Base-by-base conservation (phyloP, 2,888 invertebrate genomes). In the Phaedon cochleariae region DNA sequence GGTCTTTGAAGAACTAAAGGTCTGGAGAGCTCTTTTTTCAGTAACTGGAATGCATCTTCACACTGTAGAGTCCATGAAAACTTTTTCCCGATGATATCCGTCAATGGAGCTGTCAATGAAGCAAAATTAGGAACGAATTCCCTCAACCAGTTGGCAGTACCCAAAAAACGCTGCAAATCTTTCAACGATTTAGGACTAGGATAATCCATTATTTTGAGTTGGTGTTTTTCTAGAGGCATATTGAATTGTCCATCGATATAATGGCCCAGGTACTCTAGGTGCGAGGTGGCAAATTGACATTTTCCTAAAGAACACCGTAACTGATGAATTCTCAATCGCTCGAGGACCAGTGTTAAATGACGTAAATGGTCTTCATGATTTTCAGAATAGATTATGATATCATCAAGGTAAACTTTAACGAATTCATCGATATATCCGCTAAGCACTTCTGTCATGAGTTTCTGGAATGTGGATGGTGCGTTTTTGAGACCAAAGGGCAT, bases 1-100 rank as follows among this genome's bases (percentile, higher is more conserved):
- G 74, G 75, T 0, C 74, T 64, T 49, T 69, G 57, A 0, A 77
- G 63, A 7, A 49, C 6, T 21, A 73, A 20, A 2, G 69, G 74
- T 48, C 65, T 51, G 0, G 20, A 17, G 5, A 74, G 31, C n/a
- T 29, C 61, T 10, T 20, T 21, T 41, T 74, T 71, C 15, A 74
- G 41, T 0, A 7, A 5, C 1, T 60, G 12, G 60, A 73, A 70
- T 5, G 71, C 65, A 9, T 21, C 29, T 18, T 60, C 49, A 5
- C 66, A 64, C n/a, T 59, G 48, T 0, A 26, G 1, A 1, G 52
- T 64, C 74, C 74, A 75, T 18, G 37, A 15, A 49, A 59, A 74
- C 3, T 17, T 34, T 34, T 34, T 34, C 2, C 31, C 31, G 9
- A 34, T 34, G 2, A 10, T 34, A 34, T 51, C 9, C 10, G 17